These are phyloP conservation scores for Coelogynopora nodosa DNA, from an alignment of 2,888 invertebrate genomes.

Conservation along the genomic window DNA sequence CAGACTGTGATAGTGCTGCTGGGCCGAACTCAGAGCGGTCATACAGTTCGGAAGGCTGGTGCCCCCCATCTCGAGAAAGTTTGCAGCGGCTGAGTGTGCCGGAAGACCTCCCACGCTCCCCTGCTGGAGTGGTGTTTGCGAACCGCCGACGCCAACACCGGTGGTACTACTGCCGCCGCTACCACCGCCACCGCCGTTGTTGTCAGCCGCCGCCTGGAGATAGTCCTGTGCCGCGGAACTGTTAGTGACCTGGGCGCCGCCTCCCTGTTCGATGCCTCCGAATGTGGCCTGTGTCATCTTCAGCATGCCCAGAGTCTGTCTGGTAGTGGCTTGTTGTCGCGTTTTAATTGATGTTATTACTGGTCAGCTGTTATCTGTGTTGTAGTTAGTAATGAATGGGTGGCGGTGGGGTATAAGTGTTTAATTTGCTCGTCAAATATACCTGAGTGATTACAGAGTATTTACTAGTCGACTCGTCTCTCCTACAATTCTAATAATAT, in stretches of 20 bases:
- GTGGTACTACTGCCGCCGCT: slow-evolving; percentile 5
- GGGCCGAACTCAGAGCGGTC: background rate
- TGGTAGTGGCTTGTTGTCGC: no score
- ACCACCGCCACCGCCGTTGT: background rate
- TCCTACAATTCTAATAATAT: background rate
- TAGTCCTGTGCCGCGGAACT: background rate
- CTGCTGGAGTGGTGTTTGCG: background rate
- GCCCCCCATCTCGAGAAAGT: background rate
- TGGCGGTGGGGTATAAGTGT: no score
- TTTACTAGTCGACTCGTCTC: background rate
- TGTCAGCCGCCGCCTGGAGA: background rate
- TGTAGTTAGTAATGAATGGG: no score
- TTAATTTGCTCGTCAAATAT: background rate
- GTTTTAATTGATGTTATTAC: background rate
- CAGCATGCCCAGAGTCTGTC: background rate
- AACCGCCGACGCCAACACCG: background rate
- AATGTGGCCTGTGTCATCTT: background rate
- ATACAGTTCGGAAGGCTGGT: background rate
- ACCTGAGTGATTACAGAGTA: background rate
- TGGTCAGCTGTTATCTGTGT: background rate
- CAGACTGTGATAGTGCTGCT: slow-evolving; percentile 3
- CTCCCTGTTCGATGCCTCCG: background rate
- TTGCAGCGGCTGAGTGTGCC: background rate
- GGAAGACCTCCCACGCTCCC: no score
- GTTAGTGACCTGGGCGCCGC: background rate